Conservation (phyloP, 2,797 vertebrate species). For the Parauchenoglanis ngamensis region DNA sequence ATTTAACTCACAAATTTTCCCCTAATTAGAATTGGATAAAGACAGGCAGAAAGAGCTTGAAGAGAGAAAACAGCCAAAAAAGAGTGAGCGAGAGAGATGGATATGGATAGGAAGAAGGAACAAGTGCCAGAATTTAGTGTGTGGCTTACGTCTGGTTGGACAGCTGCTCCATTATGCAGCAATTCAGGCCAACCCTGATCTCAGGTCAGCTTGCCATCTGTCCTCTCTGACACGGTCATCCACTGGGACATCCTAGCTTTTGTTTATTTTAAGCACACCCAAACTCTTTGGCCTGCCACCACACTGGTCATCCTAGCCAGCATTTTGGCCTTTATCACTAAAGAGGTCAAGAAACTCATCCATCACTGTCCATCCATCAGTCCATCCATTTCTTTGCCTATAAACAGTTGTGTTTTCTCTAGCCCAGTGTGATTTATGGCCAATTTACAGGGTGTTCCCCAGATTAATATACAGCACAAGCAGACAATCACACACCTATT, state of each 20-base stretch:
- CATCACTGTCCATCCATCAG: background rate
- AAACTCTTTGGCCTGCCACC: slow-evolving; percentile 31
- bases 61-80: background rate
- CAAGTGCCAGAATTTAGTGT: slow-evolving; percentile 42
- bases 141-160: slow-evolving; percentile 47
- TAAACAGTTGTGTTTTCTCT: slow-evolving; percentile 6
- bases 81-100: background rate
- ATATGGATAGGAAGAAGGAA: background rate
- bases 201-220: slow-evolving; percentile 60
- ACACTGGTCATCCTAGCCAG: background rate
- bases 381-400: background rate
- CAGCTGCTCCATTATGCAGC: slow-evolving; percentile 59
- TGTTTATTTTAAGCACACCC: slow-evolving; percentile 53
- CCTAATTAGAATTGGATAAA: slow-evolving; percentile 32
- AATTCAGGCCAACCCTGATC: slow-evolving; percentile 54
- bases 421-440: slow-evolving; percentile 31
- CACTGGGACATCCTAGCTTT: slow-evolving; percentile 50
- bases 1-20: slow-evolving; percentile 45
- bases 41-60: background rate
- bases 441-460: slow-evolving; percentile 42
- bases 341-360: slow-evolving; percentile 30
- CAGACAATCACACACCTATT: slow-evolving; percentile 58
- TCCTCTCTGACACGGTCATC: slow-evolving; percentile 48
- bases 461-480: slow-evolving; percentile 51
- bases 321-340: background rate